A percentile compares a stretch with the other conserved stretches of the same genome.
These are phyloP conservation scores for Halictus ligatus DNA, from an alignment of 2,888 invertebrate genomes.

Conservation along the genomic window DNA sequence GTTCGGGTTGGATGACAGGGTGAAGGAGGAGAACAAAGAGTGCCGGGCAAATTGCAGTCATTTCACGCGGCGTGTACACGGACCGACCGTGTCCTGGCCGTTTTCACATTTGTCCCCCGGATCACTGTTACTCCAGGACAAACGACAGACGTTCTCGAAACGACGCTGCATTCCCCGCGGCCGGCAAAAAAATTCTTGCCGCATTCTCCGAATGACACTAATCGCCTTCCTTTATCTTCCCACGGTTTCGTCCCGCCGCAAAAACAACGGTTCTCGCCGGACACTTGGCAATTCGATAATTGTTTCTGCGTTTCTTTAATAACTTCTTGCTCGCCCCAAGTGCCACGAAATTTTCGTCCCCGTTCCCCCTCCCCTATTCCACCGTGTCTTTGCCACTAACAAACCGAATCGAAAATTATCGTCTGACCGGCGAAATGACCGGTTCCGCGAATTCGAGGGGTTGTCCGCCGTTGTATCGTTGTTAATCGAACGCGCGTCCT, in stretches of 20 bases:
- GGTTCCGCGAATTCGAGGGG: background rate
- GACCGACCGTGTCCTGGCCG: constrained; percentile 41
- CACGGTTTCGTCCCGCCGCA: constrained; percentile 81
- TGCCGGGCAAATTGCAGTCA: constrained; percentile 50
- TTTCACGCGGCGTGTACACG: constrained; percentile 48
- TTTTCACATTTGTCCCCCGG: constrained; percentile 59
- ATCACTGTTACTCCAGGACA: constrained; percentile 48
- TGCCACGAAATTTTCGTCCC: constrained; percentile 68
- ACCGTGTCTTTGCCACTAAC: background rate
- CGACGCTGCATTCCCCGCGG: constrained; percentile 71
- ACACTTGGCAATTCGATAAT: constrained; percentile 80
- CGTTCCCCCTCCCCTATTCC: constrained; percentile 22
- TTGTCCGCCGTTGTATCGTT: background rate
- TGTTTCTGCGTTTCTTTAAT: constrained; percentile 82
- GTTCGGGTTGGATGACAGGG: background rate
- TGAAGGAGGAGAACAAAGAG: constrained; percentile 19
- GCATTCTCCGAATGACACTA: constrained; percentile 84
- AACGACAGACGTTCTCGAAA: constrained; percentile 60
- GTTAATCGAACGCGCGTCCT: background rate
- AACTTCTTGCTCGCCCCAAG: constrained; percentile 75
- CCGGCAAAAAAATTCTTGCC: constrained; percentile 77
- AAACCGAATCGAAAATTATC: constrained; percentile 31
- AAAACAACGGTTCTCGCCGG: constrained; percentile 70
- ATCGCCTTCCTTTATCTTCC: constrained; percentile 84
- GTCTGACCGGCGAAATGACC: background rate